Conservation (phyloP, 2,113 vertebrate species). For the Hiodon tergisus region DNA sequence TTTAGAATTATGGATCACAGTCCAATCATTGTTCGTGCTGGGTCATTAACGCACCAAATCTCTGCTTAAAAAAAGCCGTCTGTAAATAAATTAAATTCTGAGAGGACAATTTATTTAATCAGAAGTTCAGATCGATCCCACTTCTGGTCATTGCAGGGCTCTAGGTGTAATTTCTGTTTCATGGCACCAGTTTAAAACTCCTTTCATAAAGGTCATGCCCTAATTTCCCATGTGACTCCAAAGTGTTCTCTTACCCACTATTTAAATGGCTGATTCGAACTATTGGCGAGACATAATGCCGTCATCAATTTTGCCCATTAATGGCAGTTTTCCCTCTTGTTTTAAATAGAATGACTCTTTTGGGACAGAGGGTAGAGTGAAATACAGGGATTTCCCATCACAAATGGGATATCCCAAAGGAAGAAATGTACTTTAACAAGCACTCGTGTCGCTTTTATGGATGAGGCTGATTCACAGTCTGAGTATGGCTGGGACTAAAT, state of each 20-base stretch:
- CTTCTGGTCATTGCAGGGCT: conserved; percentile 33
- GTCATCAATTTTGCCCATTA: too few species aligned
- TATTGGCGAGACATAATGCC: conserved; percentile 31
- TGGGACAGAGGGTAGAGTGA: too few species aligned
- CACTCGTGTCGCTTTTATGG: too few species aligned
- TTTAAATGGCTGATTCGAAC: conserved; percentile 52
- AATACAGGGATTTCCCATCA: too few species aligned
- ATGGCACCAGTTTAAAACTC: conserved; percentile 47
- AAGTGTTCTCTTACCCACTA: conserved; percentile 26
- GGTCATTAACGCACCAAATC: neutral
- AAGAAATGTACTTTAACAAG: too few species aligned
- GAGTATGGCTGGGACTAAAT: too few species aligned
- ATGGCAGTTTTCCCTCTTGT: too few species aligned
- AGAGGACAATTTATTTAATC: conserved; percentile 45
- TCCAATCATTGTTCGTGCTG: neutral
- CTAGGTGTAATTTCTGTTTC: conserved; percentile 53
- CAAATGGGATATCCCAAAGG: too few species aligned
- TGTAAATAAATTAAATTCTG: conserved; percentile 44
- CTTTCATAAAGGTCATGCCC: conserved; percentile 53
- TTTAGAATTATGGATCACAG: neutral
- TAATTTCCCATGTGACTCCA: conserved; percentile 42
- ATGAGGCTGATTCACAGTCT: too few species aligned
- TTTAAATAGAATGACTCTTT: too few species aligned
- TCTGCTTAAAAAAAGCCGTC: conserved; percentile 28
- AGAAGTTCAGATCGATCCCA: conserved; percentile 48